Evolutionary conservation across 2,113 vertebrate genomes (phyloP).

Genomic region (Periophthalmus modestus): DNA sequence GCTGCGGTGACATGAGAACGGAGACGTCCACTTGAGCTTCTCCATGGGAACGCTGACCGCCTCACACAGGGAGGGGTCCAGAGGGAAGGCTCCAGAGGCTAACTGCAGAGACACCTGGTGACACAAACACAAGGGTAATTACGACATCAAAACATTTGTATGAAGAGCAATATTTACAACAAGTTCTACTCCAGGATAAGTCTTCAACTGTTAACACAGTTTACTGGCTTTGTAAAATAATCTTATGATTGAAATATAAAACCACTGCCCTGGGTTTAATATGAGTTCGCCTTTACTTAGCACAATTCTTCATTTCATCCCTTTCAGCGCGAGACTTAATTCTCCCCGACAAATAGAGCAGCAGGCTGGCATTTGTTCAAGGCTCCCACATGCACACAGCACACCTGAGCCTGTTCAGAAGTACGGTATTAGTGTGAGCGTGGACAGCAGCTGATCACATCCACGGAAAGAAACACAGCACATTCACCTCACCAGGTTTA

Average conservation of each 20-base stretch:
- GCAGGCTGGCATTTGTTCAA: slow-evolving; percentile 7
- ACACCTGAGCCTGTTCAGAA: slow-evolving; percentile 10
- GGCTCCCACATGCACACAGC: neutral
- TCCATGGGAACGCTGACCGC: slow-evolving; percentile 88
- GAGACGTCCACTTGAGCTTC: slow-evolving; percentile 94
- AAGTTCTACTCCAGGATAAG: neutral
- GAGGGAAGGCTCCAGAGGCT: slow-evolving; percentile 86
- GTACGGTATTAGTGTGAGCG: neutral
- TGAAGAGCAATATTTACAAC: neutral
- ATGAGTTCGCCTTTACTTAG: neutral
- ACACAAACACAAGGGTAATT: slow-evolving; percentile 2
- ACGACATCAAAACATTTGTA: neutral
- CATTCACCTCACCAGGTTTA: slow-evolving; percentile 4
- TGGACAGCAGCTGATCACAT: neutral
- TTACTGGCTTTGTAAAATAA: neutral
- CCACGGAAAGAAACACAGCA: neutral
- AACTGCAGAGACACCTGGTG: slow-evolving; percentile 88
- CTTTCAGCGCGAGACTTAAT: neutral
- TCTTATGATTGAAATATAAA: neutral
- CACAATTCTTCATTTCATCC: neutral
- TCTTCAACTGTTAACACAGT: neutral
- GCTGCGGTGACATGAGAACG: slow-evolving; percentile 86
- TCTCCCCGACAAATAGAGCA: neutral
- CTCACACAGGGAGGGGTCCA: slow-evolving; percentile 83
- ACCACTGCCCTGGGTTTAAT: neutral